Evolutionary conservation across 2,888 invertebrate genomes (phyloP).

Genomic region (Agonopterix heracliana): DNA sequence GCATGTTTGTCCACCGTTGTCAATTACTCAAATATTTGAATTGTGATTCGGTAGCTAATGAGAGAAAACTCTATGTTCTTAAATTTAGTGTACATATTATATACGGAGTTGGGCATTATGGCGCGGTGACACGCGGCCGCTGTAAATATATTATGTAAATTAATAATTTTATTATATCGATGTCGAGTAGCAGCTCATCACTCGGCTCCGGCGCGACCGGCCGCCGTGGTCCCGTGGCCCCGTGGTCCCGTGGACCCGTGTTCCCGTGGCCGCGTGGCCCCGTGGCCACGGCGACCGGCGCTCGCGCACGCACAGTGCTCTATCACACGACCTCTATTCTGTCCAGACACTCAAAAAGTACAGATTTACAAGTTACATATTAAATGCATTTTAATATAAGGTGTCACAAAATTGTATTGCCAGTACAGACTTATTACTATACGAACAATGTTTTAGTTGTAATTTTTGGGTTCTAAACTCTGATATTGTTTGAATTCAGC

Average conservation of each 20-base stretch:
- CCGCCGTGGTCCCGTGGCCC: constrained; percentile 6
- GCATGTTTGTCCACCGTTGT: constrained; percentile 75
- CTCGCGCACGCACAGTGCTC: constrained; percentile 35
- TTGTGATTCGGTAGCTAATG: constrained; percentile 77
- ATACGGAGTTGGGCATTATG: constrained; percentile 74
- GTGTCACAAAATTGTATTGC: constrained; percentile 68
- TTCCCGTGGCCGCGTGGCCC: too few species aligned
- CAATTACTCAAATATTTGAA: constrained; percentile 75
- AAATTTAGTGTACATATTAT: constrained; percentile 73
- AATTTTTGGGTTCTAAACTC: constrained; percentile 44
- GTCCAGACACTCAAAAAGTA: constrained; percentile 66
- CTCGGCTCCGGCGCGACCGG: constrained; percentile 16
- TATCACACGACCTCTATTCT: constrained; percentile 62
- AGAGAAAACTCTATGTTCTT: constrained; percentile 74
- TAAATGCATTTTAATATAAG: constrained; percentile 57
- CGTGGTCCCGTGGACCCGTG: too few species aligned
- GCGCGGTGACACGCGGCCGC: constrained; percentile 56
- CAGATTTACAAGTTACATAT: constrained; percentile 63
- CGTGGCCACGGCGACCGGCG: background rate
- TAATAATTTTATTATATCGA: constrained; percentile 66
- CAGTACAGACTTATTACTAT: constrained; percentile 55
- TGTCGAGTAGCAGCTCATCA: constrained; percentile 37
- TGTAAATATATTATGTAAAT: constrained; percentile 73
- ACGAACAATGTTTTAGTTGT: constrained; percentile 55
- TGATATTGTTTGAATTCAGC: constrained; percentile 50